These are phyloP conservation scores for Ferrisia virgata DNA, from an alignment of 2,888 invertebrate genomes.

Conservation along the genomic window DNA sequence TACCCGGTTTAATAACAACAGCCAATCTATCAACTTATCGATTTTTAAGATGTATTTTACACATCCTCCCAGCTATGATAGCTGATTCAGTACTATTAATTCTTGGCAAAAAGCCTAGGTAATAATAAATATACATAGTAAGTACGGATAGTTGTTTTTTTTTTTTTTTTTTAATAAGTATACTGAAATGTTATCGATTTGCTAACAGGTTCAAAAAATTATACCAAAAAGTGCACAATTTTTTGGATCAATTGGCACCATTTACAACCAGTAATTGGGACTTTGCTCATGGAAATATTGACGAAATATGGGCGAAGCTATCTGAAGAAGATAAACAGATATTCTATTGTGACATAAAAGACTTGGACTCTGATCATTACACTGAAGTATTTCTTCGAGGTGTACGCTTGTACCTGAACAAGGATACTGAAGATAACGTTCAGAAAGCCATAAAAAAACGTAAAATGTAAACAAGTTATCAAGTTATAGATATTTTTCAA, in stretches of 20 bases:
- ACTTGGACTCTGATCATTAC: slow-evolving; percentile 67
- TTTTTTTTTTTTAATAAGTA: no score
- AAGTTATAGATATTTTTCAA: no score
- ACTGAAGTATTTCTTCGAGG: slow-evolving; percentile 75
- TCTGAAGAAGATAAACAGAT: slow-evolving; percentile 51
- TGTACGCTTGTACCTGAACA: slow-evolving; percentile 77
- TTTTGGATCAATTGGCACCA: neutral
- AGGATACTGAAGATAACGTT: slow-evolving; percentile 74
- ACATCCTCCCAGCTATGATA: no score
- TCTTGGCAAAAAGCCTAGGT: slow-evolving; percentile 77
- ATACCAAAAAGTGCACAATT: neutral
- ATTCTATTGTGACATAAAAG: slow-evolving; percentile 61
- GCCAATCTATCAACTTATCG: no score
- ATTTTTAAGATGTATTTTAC: slow-evolving; percentile 67
- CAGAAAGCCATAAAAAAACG: slow-evolving; percentile 74
- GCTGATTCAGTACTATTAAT: slow-evolving; percentile 59
- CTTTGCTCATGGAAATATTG: neutral
- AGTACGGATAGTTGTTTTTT: slow-evolving; percentile 59
- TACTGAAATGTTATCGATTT: no score
- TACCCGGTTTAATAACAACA: no score
- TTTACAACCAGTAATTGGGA: neutral
- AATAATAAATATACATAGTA: no score
- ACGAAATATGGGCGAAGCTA: neutral
- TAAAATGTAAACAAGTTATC: slow-evolving; percentile 65
- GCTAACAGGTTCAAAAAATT: neutral